Evolutionary conservation across 2,888 invertebrate species (phyloP).

Genomic region (Amphipyra tragopoginis): DNA sequence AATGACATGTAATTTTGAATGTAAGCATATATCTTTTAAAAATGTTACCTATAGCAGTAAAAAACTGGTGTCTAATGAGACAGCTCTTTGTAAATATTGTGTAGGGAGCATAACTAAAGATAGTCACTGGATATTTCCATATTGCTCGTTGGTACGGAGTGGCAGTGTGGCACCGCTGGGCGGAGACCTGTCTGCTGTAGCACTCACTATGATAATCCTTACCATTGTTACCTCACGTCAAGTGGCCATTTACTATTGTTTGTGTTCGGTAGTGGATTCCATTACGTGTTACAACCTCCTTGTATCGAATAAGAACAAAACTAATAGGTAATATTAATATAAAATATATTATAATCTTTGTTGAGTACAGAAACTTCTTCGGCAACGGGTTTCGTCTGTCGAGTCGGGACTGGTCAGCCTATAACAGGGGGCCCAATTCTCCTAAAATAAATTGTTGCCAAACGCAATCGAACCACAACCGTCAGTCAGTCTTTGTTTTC

Average conservation of each 20-base stretch:
- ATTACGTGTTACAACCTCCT: constrained; percentile 30
- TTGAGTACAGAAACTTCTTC: not conserved
- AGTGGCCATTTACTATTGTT: constrained; percentile 75
- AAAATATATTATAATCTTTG: constrained; percentile 7
- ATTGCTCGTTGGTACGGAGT: constrained; percentile 60
- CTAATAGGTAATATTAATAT: constrained; percentile 22
- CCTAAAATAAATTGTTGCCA: no score
- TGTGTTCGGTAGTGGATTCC: constrained; percentile 77
- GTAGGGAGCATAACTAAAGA: constrained; percentile 52
- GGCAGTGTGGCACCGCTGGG: constrained; percentile 66
- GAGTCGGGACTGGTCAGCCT: no score
- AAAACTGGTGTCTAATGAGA: constrained; percentile 27
- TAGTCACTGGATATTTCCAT: constrained; percentile 69
- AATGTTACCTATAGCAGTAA: not conserved
- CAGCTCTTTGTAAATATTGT: constrained; percentile 47
- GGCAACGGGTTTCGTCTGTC: no score
- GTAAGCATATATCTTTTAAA: not conserved
- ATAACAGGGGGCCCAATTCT: no score
- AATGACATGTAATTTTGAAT: no score
- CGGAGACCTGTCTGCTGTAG: constrained; percentile 71
- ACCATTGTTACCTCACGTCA: constrained; percentile 77
- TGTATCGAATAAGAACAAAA: constrained; percentile 46
- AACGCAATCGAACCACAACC: no score
- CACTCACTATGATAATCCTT: constrained; percentile 73
- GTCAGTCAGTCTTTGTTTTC: no score